Base-by-base conservation (phyloP, 35 echinoderm and acorn worm genomes). In the Hemicentrotus pulcherrimus region DNA sequence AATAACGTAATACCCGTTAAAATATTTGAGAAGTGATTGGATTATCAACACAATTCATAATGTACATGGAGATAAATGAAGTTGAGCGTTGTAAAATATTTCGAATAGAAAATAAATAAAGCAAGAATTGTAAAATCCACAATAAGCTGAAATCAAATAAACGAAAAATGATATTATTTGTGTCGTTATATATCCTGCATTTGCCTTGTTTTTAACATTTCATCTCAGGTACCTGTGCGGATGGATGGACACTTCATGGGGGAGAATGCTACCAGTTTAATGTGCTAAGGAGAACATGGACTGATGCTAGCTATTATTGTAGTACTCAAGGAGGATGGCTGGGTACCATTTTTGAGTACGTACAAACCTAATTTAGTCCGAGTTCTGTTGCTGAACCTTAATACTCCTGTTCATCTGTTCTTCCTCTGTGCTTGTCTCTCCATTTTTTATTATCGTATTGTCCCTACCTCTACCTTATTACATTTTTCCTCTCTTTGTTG, bases 201-300 rank as follows among this genome's bases (percentile, higher is more conserved):
- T 41, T 41, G 35, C 35, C 35, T 41, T 41, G n/a, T 14, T 59
- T 59, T 59, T 6, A 14, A 59, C 93, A 18, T 94, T 94, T 48
- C 18, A 0, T n/a, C 11, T 78, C 31, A 97, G 97, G 97, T 48
- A 88, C 90, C 5, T 97, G 97, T 95, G 95, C 92, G 10, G 52
- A 93, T 46, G 97, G 97, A 10, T 97, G 97, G 97, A 85, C 24
- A 47, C 48, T 95, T 5, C 59, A 94, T 47, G 94, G 91, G 9
- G 97, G 97, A 28, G 35, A 95, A 55, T 97, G 97, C 92, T 97
- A 97, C 41, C 97, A 97, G 61, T 91, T 97, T 13, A 97, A 97
- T 52, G 88, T 58, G 9, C 91, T 94, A 31, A 94, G 86, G 50
- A 86, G 48, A 91, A 97, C 97, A 24, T 97, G 97, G 97, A 95